Evolutionary conservation across 2,113 vertebrate genomes (phyloP), one percentile per base, ranked within the genome.

Genomic region (Leucopsar rothschildi): DNA sequence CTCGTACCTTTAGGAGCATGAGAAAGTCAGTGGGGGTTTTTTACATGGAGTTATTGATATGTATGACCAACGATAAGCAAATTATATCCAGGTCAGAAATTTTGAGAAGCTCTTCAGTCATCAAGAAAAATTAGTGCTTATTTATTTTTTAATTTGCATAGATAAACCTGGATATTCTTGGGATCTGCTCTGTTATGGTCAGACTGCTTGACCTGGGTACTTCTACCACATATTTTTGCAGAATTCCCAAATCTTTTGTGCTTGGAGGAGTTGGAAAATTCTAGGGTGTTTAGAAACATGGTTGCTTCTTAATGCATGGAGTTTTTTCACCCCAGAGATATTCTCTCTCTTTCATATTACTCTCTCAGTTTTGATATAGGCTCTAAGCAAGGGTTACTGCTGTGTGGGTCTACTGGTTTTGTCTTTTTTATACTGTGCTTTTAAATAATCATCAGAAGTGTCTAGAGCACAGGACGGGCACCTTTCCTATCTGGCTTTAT

Each of bases 401-500:
- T 85, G 6, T 35, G n/a, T 76, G 9, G 23, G 19, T 70, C 35
- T 87, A 25, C 56, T 92, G 68, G 18, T 81, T 97, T 89, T 93
- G 73, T 57, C 65, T 57, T 93, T 88, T 23, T 83, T 88, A 53
- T 35, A 23, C 35, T 66, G 52, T 64, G 40, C 52, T 94, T 95
- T 91, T 83, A 83, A 92, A 92, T 68, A 81, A 83, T 79, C 24
- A 65, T 76, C 66, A 77, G 33, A 40, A 73, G 28, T 75, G 76
- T 71, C 47, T 88, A 52, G 44, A 65, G 56, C 80, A 81, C 22
- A 81, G 37, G 35, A 86, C 78, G 64, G 60, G 40, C 68, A 71
- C 40, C 28, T 96, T 84, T 95, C 45, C 79, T 52, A 77, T 83
- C 64, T 88, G 79, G 37, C 68, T 94, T 90, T 86, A 61, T 73